These are phyloP conservation scores for Lycaon pictus DNA, from an alignment of 2,113 vertebrate species.

Conservation along the genomic window DNA sequence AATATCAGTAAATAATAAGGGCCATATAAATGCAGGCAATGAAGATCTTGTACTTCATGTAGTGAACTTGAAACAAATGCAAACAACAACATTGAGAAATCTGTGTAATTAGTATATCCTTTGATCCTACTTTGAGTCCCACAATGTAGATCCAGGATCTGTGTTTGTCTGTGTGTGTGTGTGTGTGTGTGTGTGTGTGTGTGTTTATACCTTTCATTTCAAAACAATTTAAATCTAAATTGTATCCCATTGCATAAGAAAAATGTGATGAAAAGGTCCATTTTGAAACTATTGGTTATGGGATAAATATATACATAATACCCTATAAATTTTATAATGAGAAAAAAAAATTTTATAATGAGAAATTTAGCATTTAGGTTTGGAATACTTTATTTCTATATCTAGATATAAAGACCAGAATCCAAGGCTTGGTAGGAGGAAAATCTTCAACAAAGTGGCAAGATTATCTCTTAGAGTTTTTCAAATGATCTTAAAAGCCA, in stretches of 20 bases:
- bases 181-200: neutral
- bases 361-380: neutral
- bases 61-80: neutral
- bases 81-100: neutral
- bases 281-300: neutral
- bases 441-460: neutral
- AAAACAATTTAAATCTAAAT: neutral
- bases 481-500: neutral
- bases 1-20: neutral
- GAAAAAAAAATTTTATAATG: neutral
- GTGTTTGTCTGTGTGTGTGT: neutral
- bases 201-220: neutral
- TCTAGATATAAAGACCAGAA: neutral
- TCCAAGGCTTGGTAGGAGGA: neutral
- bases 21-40: neutral
- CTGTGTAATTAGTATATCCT: neutral
- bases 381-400: neutral
- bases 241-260: neutral
- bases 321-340: neutral
- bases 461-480: neutral
- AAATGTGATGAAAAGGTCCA: neutral
- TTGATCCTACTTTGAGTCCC: neutral
- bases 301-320: neutral
- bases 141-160: neutral
- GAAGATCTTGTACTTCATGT: neutral